phyloP scores from a whole-genome alignment of 2,888 invertebrate species.

The Amphiduros pacificus region DNA sequence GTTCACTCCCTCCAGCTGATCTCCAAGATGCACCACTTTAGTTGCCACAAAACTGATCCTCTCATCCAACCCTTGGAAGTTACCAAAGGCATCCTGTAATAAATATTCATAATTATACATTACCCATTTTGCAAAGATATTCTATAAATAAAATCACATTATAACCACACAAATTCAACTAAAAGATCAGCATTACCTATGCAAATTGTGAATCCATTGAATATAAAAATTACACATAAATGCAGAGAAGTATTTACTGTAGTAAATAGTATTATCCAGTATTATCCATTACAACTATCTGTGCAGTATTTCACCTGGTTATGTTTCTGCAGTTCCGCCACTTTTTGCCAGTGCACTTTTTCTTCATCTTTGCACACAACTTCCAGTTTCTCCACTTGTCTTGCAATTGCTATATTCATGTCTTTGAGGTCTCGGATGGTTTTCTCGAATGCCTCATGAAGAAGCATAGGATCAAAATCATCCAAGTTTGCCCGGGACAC shows the following conservation, averaged over 20 bases:
- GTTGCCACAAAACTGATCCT: conserved; percentile 96
- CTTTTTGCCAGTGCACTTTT: conserved; percentile 77
- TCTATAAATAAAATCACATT: too few species aligned
- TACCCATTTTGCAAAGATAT: too few species aligned
- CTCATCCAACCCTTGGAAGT: conserved; percentile 90
- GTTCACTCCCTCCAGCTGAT: conserved; percentile 95
- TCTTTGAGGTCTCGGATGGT: conserved; percentile 68
- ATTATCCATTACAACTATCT: neutral
- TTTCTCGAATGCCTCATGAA: conserved; percentile 90
- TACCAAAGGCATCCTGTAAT: conserved; percentile 74
- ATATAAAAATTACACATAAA: too few species aligned
- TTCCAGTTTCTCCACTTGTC: conserved; percentile 66
- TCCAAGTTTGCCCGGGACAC: conserved; percentile 67
- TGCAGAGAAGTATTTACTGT: too few species aligned
- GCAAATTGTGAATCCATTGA: too few species aligned
- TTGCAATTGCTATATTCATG: conserved; percentile 46
- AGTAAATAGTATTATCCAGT: neutral
- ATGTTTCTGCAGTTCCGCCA: conserved; percentile 74
- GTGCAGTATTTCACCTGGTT: conserved; percentile 69
- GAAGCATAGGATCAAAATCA: conserved; percentile 80
- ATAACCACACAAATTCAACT: too few species aligned
- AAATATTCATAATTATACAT: conserved; percentile 28
- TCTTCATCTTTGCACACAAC: conserved; percentile 83
- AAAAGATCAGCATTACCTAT: too few species aligned
- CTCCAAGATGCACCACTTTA: conserved; percentile 96